These are phyloP conservation scores for Thecocarcelia acutangulata DNA, from an alignment of 2,888 invertebrate species.

Conservation along the genomic window DNA sequence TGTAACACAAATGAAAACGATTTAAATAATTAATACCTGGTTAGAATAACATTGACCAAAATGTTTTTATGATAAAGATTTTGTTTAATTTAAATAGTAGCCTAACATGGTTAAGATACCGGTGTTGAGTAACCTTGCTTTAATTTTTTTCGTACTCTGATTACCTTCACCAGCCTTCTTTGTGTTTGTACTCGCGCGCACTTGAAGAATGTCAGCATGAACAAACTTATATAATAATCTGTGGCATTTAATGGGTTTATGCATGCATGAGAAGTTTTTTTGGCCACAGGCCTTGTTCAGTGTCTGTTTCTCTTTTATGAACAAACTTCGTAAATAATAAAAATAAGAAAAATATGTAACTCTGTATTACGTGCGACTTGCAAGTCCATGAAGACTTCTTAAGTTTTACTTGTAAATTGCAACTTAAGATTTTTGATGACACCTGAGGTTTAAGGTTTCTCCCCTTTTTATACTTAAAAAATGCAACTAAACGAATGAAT, in stretches of 20 bases:
- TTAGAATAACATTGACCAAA: conserved; percentile 54
- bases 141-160: conserved; percentile 19
- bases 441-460: conserved; percentile 66
- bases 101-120: conserved; percentile 18
- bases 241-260: conserved; percentile 72
- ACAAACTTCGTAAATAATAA: neutral
- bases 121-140: conserved; percentile 55
- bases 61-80: conserved; percentile 15
- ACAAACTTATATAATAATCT: conserved; percentile 53
- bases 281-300: conserved; percentile 70
- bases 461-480: conserved; percentile 36
- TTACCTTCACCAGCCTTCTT: neutral
- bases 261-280: conserved; percentile 71
- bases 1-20: too few relatives aligned
- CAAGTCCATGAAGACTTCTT: conserved; percentile 23
- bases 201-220: conserved; percentile 26
- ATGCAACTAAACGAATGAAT: conserved; percentile 58
- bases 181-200: conserved; percentile 1
- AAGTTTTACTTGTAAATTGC: conserved; percentile 62
- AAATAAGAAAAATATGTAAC: conserved; percentile 18
- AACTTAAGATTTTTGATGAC: conserved; percentile 73
- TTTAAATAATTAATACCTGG: conserved; percentile 8
- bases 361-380: conserved; percentile 41
- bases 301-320: conserved; percentile 7
- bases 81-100: conserved; percentile 12